phyloP scores from a whole-genome alignment of 1,140 invertebrate species.

The Drosophila mojavensis region DNA sequence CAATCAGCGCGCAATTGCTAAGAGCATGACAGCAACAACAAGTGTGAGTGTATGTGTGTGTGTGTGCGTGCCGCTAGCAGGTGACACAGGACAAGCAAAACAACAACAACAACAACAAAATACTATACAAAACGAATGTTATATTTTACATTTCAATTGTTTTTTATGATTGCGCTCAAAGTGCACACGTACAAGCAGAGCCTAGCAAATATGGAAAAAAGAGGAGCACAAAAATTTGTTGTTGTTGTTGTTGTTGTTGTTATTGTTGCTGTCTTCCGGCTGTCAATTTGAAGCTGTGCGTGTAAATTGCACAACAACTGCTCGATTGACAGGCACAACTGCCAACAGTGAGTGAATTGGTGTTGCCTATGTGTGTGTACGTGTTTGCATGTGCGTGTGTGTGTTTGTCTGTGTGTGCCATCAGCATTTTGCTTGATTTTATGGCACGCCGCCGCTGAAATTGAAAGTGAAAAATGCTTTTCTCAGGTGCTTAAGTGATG shows the following conservation, averaged over 20 bases:
- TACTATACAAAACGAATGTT: slow-evolving; percentile 65
- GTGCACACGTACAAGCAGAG: slow-evolving; percentile 64
- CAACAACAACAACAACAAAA: slow-evolving; percentile 13
- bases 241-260: too few species aligned
- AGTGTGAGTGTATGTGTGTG: slow-evolving; percentile 11
- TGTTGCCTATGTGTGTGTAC: slow-evolving; percentile 12
- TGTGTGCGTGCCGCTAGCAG: slow-evolving; percentile 35
- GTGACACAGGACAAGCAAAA: slow-evolving; percentile 43
- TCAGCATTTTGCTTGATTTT: slow-evolving; percentile 76
- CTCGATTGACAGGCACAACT: slow-evolving; percentile 64
- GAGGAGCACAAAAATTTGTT: too few species aligned
- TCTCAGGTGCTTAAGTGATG: slow-evolving; percentile 79
- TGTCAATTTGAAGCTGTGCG: slow-evolving; percentile 78
- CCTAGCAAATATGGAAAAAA: background rate
- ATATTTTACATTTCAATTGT: slow-evolving; percentile 83
- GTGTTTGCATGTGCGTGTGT: slow-evolving; percentile 1
- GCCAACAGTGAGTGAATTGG: background rate
- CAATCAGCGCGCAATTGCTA: slow-evolving; percentile 76
- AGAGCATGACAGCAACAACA: slow-evolving; percentile 63
- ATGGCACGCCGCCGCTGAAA: slow-evolving; percentile 73
- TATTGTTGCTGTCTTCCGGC: slow-evolving; percentile 58
- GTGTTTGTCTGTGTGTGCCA: slow-evolving; percentile 44
- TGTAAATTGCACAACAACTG: slow-evolving; percentile 81
- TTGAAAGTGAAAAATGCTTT: slow-evolving; percentile 82
- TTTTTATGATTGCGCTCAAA: slow-evolving; percentile 80